Evolutionary conservation across 2,797 vertebrate species (phyloP), one percentile per base, ranked within the genome.

Genomic region (Acridotheres tristis): DNA sequence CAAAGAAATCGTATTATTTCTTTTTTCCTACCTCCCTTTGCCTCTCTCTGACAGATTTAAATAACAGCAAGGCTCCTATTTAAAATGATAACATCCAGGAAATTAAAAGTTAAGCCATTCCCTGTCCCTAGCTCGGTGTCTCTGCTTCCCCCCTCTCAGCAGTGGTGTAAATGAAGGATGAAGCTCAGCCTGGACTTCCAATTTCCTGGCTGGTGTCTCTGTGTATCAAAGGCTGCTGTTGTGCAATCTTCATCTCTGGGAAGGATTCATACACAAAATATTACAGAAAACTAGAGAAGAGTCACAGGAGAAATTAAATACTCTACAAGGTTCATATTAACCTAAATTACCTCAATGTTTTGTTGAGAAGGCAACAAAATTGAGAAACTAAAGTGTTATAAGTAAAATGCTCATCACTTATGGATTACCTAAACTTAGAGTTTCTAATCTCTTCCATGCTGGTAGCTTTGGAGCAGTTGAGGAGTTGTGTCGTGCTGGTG

Each of bases 31-130:
- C 71, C 38, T 73, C 58, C 48, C 21, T 62, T 67, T 43, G 20
- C 40, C 55, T 83, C 50, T 81, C 48, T n/a, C 50, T 71, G 88
- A 90, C 61, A 68, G 71, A 96, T 96, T 96, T 95, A 93, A 97
- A 97, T 94, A 95, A 62, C 54, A 88, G 78, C 45, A 48, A 81
- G 73, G 75, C 74, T 93, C 50, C 62, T 77, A 51, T 93, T 96
- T 88, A 86, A 93, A 69, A 81, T 75, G 73, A 94, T 96, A 95
- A 93, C 83, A 68, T 61, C 30, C 73, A 95, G 95, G 94, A 97
- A 96, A 97, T 97, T 96, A 96, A 96, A 96, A 96, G 89, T 90
- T 95, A 92, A 94, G 67, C 62, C 11, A 9, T 53, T 42, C 47
- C 10, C 77, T 76, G 51, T 79, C 92, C 11, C 1, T 89, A 59